Base-by-base conservation (phyloP, 2,888 invertebrate genomes). In the Laothoe populi region DNA sequence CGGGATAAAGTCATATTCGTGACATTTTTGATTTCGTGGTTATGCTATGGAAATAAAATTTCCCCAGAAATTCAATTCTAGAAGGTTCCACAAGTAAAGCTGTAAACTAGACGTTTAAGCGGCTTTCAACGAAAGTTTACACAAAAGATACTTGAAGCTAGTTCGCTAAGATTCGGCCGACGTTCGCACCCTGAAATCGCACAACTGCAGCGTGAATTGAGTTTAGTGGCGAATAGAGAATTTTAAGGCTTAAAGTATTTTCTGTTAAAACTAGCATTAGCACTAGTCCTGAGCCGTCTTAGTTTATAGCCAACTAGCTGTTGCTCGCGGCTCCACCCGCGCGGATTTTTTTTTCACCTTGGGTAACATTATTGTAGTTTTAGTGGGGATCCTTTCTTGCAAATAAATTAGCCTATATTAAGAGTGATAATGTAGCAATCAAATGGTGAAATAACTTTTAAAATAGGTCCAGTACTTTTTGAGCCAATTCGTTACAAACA, bases 121-220 rank as follows among this genome's bases (percentile, higher is more conserved):
- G 68, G 74, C 71, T 71, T 69, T 75, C 78, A 87, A 86, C 83
- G 83, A 84, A 84, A 87, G 88, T 88, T 88, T 89, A 84, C 86
- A 84, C 84, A 81, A 82, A 82, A 83, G 87, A 88, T 89, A 81
- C 10, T 53, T 53, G 60, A 26, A 42, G 24, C 49, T 42, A 53
- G 40, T 53, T 53, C 7, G 42, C 26, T 53, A 53, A 53, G 53
- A 53, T 53, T 53, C 53, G 53, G 53, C 31, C 53, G 53, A 53
- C 53, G 53, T 35, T 53, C 31, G 53, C 53, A 31, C 53, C 19
- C 19, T 35, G 53, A 53, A 53, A 53, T 53, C 53, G 35, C 35
- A 53, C 35, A 53, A 53, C 35, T 53, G 53, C 53, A 53, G 53
- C 31, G 53, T 53, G 53, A 19, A 53, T 53, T 35, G 35, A 35